Conservation (phyloP, 2,797 vertebrate species). For the Denticeps clupeoides region DNA sequence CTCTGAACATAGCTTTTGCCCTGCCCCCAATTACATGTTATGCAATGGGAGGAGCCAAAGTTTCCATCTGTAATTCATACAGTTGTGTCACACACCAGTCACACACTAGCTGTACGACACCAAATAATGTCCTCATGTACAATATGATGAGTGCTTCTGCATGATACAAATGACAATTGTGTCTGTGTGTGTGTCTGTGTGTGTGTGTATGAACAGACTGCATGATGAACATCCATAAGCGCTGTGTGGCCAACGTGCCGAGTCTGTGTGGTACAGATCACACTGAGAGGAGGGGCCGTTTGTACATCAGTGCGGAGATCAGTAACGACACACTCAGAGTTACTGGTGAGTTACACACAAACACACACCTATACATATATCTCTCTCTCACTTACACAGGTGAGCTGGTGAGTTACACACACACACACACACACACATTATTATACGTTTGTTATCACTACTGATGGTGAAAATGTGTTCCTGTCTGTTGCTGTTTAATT, state of each 20-base stretch:
- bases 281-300: conserved; percentile 87
- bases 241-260: conserved; percentile 90
- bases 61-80: too few relatives aligned
- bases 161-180: too few relatives aligned
- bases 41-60: too few relatives aligned
- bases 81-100: too few relatives aligned
- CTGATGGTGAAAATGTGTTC: not conserved
- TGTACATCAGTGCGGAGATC: conserved; percentile 81
- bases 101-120: too few relatives aligned
- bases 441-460: not conserved
- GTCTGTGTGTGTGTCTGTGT: conserved; percentile 2
- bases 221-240: conserved; percentile 98
- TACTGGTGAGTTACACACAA: conserved; percentile 59
- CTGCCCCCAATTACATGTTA: too few relatives aligned
- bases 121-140: too few relatives aligned
- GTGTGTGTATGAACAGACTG: conserved; percentile 61
- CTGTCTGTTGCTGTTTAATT: not conserved
- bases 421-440: not conserved
- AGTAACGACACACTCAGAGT: conserved; percentile 68
- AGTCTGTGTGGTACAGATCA: conserved; percentile 94
- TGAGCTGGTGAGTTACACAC: not conserved
- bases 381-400: not conserved
- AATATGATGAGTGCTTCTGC: too few relatives aligned
- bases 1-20: too few relatives aligned
- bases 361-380: conserved; percentile 1